These are phyloP conservation scores for Melanchra persicariae DNA, from an alignment of 2,888 invertebrate species.

Conservation along the genomic window DNA sequence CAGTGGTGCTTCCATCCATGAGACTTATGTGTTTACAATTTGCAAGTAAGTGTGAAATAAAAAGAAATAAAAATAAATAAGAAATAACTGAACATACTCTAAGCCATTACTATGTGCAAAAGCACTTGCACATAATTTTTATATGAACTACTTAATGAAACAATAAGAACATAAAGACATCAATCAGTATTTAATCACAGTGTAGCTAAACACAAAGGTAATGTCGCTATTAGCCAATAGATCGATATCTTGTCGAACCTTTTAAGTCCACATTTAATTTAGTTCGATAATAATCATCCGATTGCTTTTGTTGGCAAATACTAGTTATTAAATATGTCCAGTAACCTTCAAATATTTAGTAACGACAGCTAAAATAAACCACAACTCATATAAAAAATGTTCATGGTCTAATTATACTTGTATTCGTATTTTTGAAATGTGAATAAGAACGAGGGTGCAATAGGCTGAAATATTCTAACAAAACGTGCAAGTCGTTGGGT, in stretches of 20 bases:
- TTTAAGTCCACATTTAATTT: slow-evolving; percentile 74
- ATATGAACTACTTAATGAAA: slow-evolving; percentile 10
- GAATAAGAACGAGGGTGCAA: slow-evolving; percentile 52
- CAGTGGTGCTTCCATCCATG: background rate
- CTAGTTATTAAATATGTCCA: slow-evolving; percentile 67
- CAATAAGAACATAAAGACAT: slow-evolving; percentile 26
- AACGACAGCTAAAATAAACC: slow-evolving; percentile 56
- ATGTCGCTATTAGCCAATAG: slow-evolving; percentile 70
- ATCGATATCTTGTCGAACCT: slow-evolving; percentile 76
- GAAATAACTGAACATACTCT: background rate
- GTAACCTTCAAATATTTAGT: slow-evolving; percentile 66
- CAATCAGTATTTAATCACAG: slow-evolving; percentile 36
- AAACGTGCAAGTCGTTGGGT: slow-evolving; percentile 32
- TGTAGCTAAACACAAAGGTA: slow-evolving; percentile 55
- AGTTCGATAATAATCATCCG: slow-evolving; percentile 74
- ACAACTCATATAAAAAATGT: slow-evolving; percentile 58
- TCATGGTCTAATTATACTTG: slow-evolving; percentile 65
- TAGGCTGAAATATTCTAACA: slow-evolving; percentile 44
- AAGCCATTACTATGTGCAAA: background rate
- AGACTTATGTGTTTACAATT: background rate
- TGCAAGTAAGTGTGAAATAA: background rate
- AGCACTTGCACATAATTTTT: background rate
- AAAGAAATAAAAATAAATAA: background rate
- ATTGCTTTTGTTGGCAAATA: slow-evolving; percentile 70
- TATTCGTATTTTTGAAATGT: slow-evolving; percentile 53